Percentiles rank a stretch among this genome's conserved stretches.
phyloP scores from a whole-genome alignment of 2,888 invertebrate species.

The Morpho achilles region DNA sequence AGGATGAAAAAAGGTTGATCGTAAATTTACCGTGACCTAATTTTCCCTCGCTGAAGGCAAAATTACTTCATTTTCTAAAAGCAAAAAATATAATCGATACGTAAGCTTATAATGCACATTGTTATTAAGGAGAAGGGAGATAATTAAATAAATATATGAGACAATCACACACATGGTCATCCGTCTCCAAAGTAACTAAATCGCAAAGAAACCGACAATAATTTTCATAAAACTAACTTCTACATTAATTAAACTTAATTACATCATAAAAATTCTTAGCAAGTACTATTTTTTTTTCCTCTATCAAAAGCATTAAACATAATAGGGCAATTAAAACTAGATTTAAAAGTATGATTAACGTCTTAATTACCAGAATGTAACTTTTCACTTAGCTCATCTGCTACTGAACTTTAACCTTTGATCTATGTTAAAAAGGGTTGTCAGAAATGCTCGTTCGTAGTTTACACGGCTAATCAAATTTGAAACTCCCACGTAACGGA shows the following conservation, averaged over 20 bases:
- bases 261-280: no score
- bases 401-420: slow-evolving; percentile 35
- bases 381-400: slow-evolving; percentile 32
- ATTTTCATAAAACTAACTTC: no score
- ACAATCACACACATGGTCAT: no score
- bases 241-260: no score
- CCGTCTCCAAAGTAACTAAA: no score
- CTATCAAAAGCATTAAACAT: no score
- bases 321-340: slow-evolving; percentile 2
- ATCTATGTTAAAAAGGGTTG: slow-evolving; percentile 51
- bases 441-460: slow-evolving; percentile 50
- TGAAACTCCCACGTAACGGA: slow-evolving; percentile 45
- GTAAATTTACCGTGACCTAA: slow-evolving; percentile 29
- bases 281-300: no score
- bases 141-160: no score
- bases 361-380: slow-evolving; percentile 17
- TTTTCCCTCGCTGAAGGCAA: slow-evolving; percentile 39
- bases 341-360: slow-evolving; percentile 10
- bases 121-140: slow-evolving; percentile 39
- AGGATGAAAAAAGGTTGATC: slow-evolving; percentile 17
- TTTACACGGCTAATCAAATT: slow-evolving; percentile 57
- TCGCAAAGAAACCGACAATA: slow-evolving; percentile 28
- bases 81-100: slow-evolving; percentile 48
- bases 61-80: slow-evolving; percentile 46
- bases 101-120: slow-evolving; percentile 72